Evolutionary conservation across 2,797 vertebrate species (phyloP).

Genomic region (Cyclopterus lumpus): DNA sequence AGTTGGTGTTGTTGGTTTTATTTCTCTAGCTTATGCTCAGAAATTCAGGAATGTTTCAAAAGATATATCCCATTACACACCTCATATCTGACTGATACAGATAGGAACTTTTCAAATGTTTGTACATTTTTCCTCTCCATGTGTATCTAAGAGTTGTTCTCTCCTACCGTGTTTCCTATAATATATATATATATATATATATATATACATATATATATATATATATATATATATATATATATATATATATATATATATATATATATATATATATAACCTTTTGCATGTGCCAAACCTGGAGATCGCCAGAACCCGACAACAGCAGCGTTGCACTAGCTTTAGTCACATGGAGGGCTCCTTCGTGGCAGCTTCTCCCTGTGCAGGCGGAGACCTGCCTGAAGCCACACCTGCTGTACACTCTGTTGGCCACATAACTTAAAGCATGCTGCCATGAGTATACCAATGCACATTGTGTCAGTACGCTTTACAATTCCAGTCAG

Average conservation of each 20-base stretch:
- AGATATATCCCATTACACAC: constrained; percentile 43
- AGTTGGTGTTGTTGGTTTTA: constrained; percentile 25
- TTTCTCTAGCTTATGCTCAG: constrained; percentile 32
- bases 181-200: constrained; percentile 6
- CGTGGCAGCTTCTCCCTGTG: constrained; percentile 35
- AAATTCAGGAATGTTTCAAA: constrained; percentile 57
- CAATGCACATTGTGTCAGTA: constrained; percentile 47
- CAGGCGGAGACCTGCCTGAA: constrained; percentile 29
- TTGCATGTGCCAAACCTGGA: constrained; percentile 78
- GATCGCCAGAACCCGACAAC: constrained; percentile 59
- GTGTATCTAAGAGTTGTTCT: constrained; percentile 34
- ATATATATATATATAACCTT: constrained; percentile 17
- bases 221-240: no score
- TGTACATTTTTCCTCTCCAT: constrained; percentile 27
- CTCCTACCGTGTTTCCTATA: constrained; percentile 32
- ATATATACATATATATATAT: no score
- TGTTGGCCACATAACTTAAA: constrained; percentile 32
- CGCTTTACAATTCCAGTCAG: constrained; percentile 43
- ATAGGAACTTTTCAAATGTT: constrained; percentile 29
- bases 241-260: no score
- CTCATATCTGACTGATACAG: constrained; percentile 38
- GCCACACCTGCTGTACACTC: constrained; percentile 34
- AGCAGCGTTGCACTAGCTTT: constrained; percentile 73
- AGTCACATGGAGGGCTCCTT: constrained; percentile 39
- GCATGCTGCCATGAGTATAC: constrained; percentile 53